These are phyloP conservation scores for Crypturellus undulatus DNA, from an alignment of 2,113 vertebrate genomes.

Conservation along the genomic window DNA sequence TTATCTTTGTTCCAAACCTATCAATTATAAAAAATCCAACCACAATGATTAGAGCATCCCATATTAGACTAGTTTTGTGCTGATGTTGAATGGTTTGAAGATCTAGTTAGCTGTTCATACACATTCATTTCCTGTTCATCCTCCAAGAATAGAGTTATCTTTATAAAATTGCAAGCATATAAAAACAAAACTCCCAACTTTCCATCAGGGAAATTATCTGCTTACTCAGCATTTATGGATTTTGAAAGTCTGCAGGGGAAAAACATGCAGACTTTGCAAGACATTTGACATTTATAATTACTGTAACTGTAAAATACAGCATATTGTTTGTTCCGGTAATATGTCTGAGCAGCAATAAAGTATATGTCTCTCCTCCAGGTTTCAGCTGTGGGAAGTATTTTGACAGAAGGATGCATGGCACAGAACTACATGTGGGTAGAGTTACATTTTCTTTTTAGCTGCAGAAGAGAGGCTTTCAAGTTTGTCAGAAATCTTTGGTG, in stretches of 20 bases:
- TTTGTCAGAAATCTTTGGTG: background rate
- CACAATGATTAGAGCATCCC: background rate
- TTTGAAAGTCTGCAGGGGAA: background rate
- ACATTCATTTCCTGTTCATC: background rate
- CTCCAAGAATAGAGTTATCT: background rate
- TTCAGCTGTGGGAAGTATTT: constrained; percentile 50
- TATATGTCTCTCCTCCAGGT: background rate
- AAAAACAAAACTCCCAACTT: background rate
- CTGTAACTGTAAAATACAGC: background rate
- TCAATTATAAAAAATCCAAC: background rate
- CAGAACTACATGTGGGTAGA: constrained; percentile 1
- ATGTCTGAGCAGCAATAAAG: background rate
- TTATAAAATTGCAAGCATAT: background rate
- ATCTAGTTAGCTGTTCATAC: background rate
- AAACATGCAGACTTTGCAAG: background rate
- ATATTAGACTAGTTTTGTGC: background rate
- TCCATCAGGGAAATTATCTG: background rate
- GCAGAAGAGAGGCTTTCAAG: background rate
- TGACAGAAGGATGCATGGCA: constrained; percentile 23
- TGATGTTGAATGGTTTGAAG: background rate
- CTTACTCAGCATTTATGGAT: background rate
- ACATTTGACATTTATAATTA: background rate
- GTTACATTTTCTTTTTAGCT: constrained; percentile 5
- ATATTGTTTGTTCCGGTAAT: background rate
- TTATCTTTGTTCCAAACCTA: background rate